Evolutionary conservation across 2,888 invertebrate species (phyloP).

Genomic region (Melanotus villosus): DNA sequence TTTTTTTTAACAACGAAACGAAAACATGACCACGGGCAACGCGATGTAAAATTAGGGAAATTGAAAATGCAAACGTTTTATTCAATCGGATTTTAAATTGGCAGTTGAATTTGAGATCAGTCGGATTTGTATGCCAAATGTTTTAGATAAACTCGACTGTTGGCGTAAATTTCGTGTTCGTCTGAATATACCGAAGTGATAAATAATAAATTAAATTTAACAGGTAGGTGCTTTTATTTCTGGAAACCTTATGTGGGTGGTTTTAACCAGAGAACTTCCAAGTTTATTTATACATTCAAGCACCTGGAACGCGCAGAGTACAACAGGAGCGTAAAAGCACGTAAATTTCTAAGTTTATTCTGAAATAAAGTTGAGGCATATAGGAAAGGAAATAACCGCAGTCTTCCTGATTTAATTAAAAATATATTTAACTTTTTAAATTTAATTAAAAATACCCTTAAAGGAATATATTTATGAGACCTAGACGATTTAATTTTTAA

Average conservation of each 20-base stretch:
- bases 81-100: slow-evolving; percentile 1
- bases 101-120: not conserved
- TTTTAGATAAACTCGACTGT: not conserved
- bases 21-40: not conserved
- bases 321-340: not conserved
- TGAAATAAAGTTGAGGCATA: too few species aligned
- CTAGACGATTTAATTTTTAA: too few species aligned
- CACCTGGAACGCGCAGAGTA: not conserved
- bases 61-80: not conserved
- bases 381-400: too few species aligned
- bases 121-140: not conserved
- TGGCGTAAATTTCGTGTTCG: not conserved
- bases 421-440: too few species aligned
- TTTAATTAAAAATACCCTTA: too few species aligned
- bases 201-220: slow-evolving; percentile 15
- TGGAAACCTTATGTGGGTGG: slow-evolving; percentile 3
- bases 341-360: not conserved
- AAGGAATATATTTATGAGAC: too few species aligned
- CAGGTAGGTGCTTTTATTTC: slow-evolving; percentile 12
- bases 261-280: not conserved
- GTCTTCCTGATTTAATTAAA: too few species aligned
- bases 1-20: slow-evolving; percentile 2
- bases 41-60: not conserved
- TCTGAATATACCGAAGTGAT: not conserved
- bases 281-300: slow-evolving; percentile 2